Conservation (phyloP, 2,888 invertebrate species). For the Trachelus tabidus region DNA sequence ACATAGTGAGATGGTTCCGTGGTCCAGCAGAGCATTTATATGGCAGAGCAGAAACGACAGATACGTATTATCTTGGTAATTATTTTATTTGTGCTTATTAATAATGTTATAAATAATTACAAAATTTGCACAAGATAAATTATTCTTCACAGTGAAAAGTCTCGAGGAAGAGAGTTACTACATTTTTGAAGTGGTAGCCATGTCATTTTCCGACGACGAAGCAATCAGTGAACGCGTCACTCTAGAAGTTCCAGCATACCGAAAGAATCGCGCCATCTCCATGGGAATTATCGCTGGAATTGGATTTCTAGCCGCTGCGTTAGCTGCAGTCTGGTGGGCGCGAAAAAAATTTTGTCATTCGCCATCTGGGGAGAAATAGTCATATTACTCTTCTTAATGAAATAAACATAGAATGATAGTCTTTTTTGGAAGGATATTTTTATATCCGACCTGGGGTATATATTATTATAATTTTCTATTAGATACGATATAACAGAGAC, state of each 20-base stretch:
- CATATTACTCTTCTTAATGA: not conserved
- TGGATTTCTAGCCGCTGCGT: slow-evolving; percentile 74
- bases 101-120: not conserved
- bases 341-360: slow-evolving; percentile 65
- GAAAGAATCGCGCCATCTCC: slow-evolving; percentile 77
- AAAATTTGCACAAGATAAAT: not conserved
- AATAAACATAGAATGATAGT: not conserved
- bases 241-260: slow-evolving; percentile 77
- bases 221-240: slow-evolving; percentile 74
- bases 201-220: slow-evolving; percentile 72
- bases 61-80: slow-evolving; percentile 74
- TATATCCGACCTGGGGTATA: not conserved
- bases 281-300: slow-evolving; percentile 79
- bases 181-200: slow-evolving; percentile 79
- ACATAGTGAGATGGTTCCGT: slow-evolving; percentile 78
- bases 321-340: slow-evolving; percentile 73
- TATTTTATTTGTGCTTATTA: not conserved
- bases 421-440: not conserved
- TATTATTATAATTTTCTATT: not conserved
- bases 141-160: slow-evolving; percentile 70
- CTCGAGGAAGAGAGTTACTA: slow-evolving; percentile 81
- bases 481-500: not conserved
- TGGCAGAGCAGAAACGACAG: slow-evolving; percentile 76
- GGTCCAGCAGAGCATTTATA: slow-evolving; percentile 73
- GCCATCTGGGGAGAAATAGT: slow-evolving; percentile 22